Percentiles rank a stretch among this genome's conserved stretches.
phyloP scores from a whole-genome alignment of 1,140 invertebrate species.

The Aphis gossypii region DNA sequence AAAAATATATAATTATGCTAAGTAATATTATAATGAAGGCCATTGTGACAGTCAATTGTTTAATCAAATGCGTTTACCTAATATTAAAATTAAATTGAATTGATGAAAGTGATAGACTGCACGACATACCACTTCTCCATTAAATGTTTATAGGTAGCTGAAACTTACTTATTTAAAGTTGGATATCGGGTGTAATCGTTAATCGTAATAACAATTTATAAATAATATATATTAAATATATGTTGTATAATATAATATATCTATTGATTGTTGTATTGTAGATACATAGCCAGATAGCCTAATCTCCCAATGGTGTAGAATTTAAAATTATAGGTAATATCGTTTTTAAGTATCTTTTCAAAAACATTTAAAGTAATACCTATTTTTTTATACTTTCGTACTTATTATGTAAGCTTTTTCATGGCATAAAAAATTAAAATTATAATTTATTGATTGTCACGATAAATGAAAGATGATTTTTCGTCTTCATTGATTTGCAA shows the following conservation, averaged over 20 bases:
- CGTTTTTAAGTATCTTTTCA: neutral
- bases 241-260: too few species aligned
- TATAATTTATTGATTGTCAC: too few species aligned
- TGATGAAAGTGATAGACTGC: neutral
- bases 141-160: neutral
- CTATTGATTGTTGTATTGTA: too few species aligned
- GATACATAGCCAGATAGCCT: too few species aligned
- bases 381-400: neutral
- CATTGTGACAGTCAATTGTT: neutral
- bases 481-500: too few species aligned
- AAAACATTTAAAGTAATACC: neutral
- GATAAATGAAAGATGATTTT: neutral
- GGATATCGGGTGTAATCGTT: neutral
- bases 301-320: neutral
- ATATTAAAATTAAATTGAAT: neutral
- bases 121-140: neutral
- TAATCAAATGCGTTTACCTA: neutral
- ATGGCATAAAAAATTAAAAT: too few species aligned
- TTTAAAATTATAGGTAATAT: neutral
- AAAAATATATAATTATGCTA: neutral
- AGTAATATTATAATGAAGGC: neutral
- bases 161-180: neutral
- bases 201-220: neutral
- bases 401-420: neutral
- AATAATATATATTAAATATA: neutral